Evolutionary conservation across 1,140 invertebrate genomes (phyloP).

Genomic region (Archegozetes longisetosus): DNA sequence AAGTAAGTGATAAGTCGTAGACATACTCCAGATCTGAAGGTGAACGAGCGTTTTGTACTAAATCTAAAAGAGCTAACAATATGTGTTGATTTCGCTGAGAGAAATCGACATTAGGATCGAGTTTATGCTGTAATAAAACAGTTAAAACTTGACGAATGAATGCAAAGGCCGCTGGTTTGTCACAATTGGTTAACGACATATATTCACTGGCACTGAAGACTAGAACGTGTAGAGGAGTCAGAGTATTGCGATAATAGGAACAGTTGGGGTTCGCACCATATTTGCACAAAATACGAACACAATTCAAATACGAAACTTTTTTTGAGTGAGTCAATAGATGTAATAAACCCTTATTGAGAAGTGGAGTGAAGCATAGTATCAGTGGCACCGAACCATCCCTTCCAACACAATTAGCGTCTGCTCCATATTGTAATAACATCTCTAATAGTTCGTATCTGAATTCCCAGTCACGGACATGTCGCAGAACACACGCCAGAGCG

Average conservation of each 20-base stretch:
- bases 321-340: constrained; percentile 55
- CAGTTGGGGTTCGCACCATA: constrained; percentile 55
- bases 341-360: constrained; percentile 54
- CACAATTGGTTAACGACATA: constrained; percentile 42
- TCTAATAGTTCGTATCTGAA: constrained; percentile 51
- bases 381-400: constrained; percentile 50
- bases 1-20: constrained; percentile 45
- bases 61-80: constrained; percentile 44
- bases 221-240: constrained; percentile 52
- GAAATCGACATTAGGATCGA: constrained; percentile 42
- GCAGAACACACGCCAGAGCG: constrained; percentile 47
- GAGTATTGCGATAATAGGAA: constrained; percentile 42
- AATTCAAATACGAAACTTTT: constrained; percentile 56
- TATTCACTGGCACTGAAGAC: constrained; percentile 55
- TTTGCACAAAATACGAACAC: constrained; percentile 47
- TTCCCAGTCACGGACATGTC: constrained; percentile 58
- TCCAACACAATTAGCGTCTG: constrained; percentile 48
- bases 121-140: constrained; percentile 45
- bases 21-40: constrained; percentile 47
- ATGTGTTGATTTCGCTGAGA: constrained; percentile 44
- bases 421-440: constrained; percentile 50
- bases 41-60: constrained; percentile 47
- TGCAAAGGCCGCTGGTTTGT: constrained; percentile 38
- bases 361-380: constrained; percentile 52
- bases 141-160: constrained; percentile 42